Evolutionary conservation across 2,113 vertebrate genomes (phyloP).

Genomic region (Cariama cristata): DNA sequence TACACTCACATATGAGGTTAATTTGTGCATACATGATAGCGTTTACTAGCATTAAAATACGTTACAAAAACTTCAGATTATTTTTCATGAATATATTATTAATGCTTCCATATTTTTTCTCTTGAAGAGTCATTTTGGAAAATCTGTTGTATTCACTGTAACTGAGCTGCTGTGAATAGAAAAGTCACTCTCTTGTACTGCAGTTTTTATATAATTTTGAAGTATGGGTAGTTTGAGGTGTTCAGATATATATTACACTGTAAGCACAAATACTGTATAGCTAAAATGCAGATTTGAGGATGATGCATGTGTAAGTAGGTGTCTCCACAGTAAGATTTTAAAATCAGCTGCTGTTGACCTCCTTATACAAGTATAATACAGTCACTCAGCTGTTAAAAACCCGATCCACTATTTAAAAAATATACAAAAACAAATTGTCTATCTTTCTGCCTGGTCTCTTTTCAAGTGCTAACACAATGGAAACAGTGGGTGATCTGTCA

Average conservation of each 20-base stretch:
- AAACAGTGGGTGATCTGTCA: constrained; percentile 86
- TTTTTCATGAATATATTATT: constrained; percentile 7
- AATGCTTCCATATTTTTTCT: constrained; percentile 4
- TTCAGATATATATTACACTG: constrained; percentile 28
- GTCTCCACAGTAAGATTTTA: constrained; percentile 63
- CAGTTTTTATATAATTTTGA: constrained; percentile 58
- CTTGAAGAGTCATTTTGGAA: constrained; percentile 34
- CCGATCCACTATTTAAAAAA: constrained; percentile 82
- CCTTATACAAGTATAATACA: constrained; percentile 78
- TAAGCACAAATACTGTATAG: constrained; percentile 37
- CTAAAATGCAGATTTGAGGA: constrained; percentile 68
- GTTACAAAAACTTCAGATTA: background rate
- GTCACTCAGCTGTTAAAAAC: constrained; percentile 81
- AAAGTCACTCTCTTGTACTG: constrained; percentile 39
- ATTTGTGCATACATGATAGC: background rate
- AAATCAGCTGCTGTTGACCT: constrained; percentile 71
- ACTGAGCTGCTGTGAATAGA: constrained; percentile 53
- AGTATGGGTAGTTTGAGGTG: constrained; percentile 50
- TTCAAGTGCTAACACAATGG: constrained; percentile 83
- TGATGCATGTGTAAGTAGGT: constrained; percentile 62
- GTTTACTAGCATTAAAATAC: constrained; percentile 22
- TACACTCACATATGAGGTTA: background rate
- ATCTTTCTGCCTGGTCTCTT: constrained; percentile 86
- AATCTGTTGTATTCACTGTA: constrained; percentile 44
- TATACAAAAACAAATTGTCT: constrained; percentile 86